Percentiles rank a stretch among this genome's conserved stretches.
phyloP scores from a whole-genome alignment of 2,797 vertebrate species.

The Sternotherus odoratus region DNA sequence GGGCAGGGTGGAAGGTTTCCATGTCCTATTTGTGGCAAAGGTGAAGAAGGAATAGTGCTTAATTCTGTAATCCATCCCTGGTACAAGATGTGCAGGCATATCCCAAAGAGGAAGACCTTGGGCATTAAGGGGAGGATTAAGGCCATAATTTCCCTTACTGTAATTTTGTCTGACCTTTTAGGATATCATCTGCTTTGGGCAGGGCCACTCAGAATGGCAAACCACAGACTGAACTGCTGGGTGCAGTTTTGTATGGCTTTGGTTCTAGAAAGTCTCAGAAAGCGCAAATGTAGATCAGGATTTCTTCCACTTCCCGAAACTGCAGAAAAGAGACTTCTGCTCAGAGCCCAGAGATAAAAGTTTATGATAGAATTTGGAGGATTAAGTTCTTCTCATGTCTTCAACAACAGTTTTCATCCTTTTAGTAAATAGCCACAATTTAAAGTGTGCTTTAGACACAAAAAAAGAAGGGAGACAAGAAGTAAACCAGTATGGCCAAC shows the following conservation, averaged over 20 bases:
- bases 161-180: conserved; percentile 67
- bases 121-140: conserved; percentile 45
- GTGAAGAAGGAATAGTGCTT: conserved; percentile 61
- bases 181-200: conserved; percentile 21
- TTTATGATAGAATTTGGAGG: background rate
- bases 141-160: conserved; percentile 69
- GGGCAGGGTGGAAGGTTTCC: conserved; percentile 65
- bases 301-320: conserved; percentile 10
- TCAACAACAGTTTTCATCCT: background rate
- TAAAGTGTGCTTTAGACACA: background rate
- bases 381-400: background rate
- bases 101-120: conserved; percentile 63
- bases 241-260: background rate
- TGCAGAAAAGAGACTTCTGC: background rate
- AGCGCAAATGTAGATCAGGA: conserved; percentile 10
- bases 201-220: conserved; percentile 48
- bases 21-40: conserved; percentile 62
- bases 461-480: conserved; percentile 20
- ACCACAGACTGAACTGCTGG: conserved; percentile 58
- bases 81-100: conserved; percentile 57
- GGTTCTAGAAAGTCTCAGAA: background rate
- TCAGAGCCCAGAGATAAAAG: background rate
- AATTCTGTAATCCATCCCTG: conserved; percentile 62
- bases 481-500: background rate
- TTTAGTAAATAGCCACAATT: background rate